Evolutionary conservation across 2,888 invertebrate species (phyloP), one percentile per base, ranked within the genome.

Genomic region (Epistrophe grossulariae): DNA sequence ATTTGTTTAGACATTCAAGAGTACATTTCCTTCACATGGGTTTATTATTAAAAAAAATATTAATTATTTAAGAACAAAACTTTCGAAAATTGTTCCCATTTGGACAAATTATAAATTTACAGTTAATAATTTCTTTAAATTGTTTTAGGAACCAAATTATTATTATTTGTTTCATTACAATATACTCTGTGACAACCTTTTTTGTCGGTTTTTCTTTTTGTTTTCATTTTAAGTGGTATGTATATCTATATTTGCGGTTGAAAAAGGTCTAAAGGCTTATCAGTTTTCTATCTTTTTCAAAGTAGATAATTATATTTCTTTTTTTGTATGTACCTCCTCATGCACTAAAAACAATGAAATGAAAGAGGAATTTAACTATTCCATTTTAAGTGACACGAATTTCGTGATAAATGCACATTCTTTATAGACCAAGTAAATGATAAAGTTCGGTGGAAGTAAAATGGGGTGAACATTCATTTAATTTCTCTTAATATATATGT

Each of bases 371-470:
- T 70, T 70, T 55, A 70, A 55, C 55, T 70, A 55, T 70, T 55
- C 52, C 10, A 70, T 52, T 70, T 70, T 55, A 40, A 50, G 9
- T 43, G 24, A 28, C 70, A 70, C 70, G 70, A 70, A 70, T 11
- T 43, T 70, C 70, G 70, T 70, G 70, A 70, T 52, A 55, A 38
- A 11, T 24, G 6, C 0, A 28, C 52, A 70, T 55, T 70, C 28
- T n/a, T 68, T 48, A 17, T 35, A 24, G 43, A n/a, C n/a, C n/a
- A n/a, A n/a, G n/a, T n/a, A 35, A 35, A 19, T 19, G 11, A 35
- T 10, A 50, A 50, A 35, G 17, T 66, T 50, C 8, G 50, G 28
- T 15, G 10, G 40, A 15, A 2, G 9, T 50, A 17, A 50, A 38
- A 50, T 50, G 13, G 50, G 9, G 17, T 50, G 15, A 68, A 24